Evolutionary conservation across 2,797 vertebrate genomes (phyloP).

Genomic region (Hydrophis major): DNA sequence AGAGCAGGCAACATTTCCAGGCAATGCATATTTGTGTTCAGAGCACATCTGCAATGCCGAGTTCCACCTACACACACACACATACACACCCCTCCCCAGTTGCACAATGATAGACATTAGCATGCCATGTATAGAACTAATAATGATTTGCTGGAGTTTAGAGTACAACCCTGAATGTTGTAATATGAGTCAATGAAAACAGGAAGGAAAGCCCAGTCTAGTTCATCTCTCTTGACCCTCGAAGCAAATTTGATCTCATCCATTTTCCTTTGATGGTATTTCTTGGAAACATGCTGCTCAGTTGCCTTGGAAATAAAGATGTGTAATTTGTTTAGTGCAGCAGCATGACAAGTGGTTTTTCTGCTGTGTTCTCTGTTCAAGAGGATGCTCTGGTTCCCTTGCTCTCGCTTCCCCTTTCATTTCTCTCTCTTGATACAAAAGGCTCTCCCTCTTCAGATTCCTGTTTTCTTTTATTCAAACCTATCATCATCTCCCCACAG

Average conservation of each 20-base stretch:
- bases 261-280: conserved; percentile 40
- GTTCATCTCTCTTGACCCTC: conserved; percentile 31
- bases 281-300: conserved; percentile 39
- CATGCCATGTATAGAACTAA: neutral
- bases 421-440: conserved; percentile 41
- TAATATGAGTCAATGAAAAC: conserved; percentile 19
- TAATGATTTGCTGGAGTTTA: neutral
- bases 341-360: conserved; percentile 50
- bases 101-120: neutral
- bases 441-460: conserved; percentile 55
- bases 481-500: conserved; percentile 53
- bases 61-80: neutral
- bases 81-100: no score
- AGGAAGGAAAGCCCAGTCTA: conserved; percentile 16
- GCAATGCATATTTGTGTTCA: neutral
- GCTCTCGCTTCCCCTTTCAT: conserved; percentile 24
- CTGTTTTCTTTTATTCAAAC: conserved; percentile 55
- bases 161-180: conserved; percentile 17
- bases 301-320: conserved; percentile 33
- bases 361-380: conserved; percentile 39
- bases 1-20: neutral
- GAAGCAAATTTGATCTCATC: conserved; percentile 45
- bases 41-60: neutral
- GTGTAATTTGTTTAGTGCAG: conserved; percentile 23
- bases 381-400: conserved; percentile 43